phyloP scores from a whole-genome alignment of 2,888 invertebrate genomes.

The Pristionchus japonicus region DNA sequence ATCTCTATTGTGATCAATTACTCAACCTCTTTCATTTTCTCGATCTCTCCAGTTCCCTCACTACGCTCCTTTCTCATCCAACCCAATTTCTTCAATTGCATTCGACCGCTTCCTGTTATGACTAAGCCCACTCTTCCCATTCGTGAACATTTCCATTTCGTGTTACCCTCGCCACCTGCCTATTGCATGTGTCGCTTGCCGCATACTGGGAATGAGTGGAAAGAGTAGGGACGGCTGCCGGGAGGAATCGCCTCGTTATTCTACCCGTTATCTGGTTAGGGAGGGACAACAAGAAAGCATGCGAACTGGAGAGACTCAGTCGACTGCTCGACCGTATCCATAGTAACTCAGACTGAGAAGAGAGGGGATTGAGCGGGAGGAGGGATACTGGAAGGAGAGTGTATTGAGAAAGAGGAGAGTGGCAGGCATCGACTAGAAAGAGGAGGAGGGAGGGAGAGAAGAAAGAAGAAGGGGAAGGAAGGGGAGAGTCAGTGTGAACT shows the following conservation, averaged over 20 bases:
- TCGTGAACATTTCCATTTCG: not conserved
- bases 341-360: not conserved
- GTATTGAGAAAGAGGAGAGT: not conserved
- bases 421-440: conserved; percentile 2
- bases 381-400: not conserved
- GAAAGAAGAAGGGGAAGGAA: not conserved
- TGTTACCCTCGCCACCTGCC: not conserved
- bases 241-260: not conserved
- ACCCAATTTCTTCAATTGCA: not conserved
- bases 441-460: not conserved
- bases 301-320: not conserved
- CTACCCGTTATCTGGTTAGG: not conserved
- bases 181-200: not conserved
- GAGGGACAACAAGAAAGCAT: not conserved
- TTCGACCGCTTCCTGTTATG: not conserved
- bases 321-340: not conserved
- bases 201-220: not conserved
- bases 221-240: not conserved
- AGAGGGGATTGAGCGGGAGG: not conserved
- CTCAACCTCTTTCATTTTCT: not conserved
- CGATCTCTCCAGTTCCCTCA: not conserved
- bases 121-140: not conserved
- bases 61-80: not conserved
- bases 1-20: not conserved
- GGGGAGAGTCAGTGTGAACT: not conserved